Conservation (phyloP, 2,888 invertebrate genomes). For the Acanthosoma haemorrhoidale region DNA sequence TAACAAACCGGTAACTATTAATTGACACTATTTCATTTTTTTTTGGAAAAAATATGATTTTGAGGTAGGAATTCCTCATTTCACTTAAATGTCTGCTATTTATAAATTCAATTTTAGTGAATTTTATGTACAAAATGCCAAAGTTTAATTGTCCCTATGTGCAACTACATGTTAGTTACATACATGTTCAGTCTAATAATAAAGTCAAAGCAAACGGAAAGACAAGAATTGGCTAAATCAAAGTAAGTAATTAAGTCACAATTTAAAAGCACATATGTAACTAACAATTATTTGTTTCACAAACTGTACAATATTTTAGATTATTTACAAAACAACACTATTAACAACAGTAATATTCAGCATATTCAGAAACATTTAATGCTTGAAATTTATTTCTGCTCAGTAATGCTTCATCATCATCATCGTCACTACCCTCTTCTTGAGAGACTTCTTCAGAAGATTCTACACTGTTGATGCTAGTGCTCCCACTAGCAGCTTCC, state of each 20-base stretch:
- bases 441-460: constrained; percentile 20
- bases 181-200: too few relatives aligned
- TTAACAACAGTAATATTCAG: neutral
- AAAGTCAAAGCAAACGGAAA: too few relatives aligned
- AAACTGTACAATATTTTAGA: too few relatives aligned
- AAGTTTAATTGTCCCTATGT: too few relatives aligned
- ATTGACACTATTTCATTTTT: constrained; percentile 35
- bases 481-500: neutral
- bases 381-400: constrained; percentile 37
- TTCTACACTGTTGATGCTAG: neutral
- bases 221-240: too few relatives aligned
- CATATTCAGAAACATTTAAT: constrained; percentile 30
- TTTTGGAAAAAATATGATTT: constrained; percentile 26
- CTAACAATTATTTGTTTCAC: too few relatives aligned
- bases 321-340: neutral
- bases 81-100: neutral
- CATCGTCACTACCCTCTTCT: constrained; percentile 40
- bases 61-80: constrained; percentile 11
- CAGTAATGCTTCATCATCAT: constrained; percentile 38
- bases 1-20: constrained; percentile 35
- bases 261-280: too few relatives aligned
- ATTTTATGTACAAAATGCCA: constrained; percentile 22
- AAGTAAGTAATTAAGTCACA: too few relatives aligned
- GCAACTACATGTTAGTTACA: too few relatives aligned
- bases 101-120: constrained; percentile 19